These are phyloP conservation scores for Melieria omissa DNA, from an alignment of 2,888 invertebrate genomes.

Conservation along the genomic window DNA sequence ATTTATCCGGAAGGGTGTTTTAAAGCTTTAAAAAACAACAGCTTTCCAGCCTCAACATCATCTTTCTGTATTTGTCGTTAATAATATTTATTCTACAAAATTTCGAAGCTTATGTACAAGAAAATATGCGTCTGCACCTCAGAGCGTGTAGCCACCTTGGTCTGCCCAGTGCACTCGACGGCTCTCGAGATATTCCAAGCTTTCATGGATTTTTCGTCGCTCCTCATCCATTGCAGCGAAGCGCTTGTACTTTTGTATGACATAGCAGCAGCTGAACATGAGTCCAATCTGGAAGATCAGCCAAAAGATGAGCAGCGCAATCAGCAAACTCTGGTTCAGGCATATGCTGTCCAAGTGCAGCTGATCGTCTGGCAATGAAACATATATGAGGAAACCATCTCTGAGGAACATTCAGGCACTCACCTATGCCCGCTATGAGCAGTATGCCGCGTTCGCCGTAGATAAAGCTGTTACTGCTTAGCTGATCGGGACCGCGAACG, in stretches of 20 bases:
- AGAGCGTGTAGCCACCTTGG: conserved; percentile 50
- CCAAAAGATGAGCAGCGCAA: conserved; percentile 75
- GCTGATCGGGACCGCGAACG: conserved; percentile 73
- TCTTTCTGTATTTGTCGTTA: too few species aligned
- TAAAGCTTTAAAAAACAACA: too few species aligned
- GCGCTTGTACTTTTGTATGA: conserved; percentile 70
- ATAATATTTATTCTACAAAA: too few species aligned
- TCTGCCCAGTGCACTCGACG: conserved; percentile 80
- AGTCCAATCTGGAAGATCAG: conserved; percentile 70
- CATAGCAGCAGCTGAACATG: conserved; percentile 69
- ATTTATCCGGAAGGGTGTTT: too few species aligned
- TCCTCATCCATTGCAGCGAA: conserved; percentile 68
- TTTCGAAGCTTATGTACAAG: too few species aligned
- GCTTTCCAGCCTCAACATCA: too few species aligned
- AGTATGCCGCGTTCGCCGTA: conserved; percentile 72
- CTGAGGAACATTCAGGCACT: conserved; percentile 39
- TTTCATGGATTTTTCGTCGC: conserved; percentile 70
- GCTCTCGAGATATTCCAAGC: conserved; percentile 75
- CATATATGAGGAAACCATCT: background rate
- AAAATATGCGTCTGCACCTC: background rate
- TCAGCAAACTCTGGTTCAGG: conserved; percentile 74
- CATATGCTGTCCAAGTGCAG: conserved; percentile 66
- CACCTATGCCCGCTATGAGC: conserved; percentile 71
- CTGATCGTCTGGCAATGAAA: conserved; percentile 52
- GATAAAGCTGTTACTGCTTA: conserved; percentile 68